Evolutionary conservation across 2,113 vertebrate genomes (phyloP).

Genomic region (Prochilodus magdalenae): DNA sequence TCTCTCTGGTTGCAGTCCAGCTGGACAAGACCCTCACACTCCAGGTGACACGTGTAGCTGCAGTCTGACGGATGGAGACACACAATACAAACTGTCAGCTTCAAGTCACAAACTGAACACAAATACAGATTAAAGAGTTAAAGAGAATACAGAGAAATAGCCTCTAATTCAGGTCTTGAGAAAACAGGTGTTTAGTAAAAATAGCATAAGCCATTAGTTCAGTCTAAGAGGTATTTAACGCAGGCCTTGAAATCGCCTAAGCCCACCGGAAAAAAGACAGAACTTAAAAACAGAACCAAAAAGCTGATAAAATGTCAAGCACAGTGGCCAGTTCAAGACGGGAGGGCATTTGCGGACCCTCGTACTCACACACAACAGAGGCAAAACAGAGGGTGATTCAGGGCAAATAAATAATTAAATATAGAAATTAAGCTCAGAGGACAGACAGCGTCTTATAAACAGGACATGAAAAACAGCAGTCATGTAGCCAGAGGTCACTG

Average conservation of each 20-base stretch:
- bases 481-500: neutral
- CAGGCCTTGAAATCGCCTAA: neutral
- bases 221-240: neutral
- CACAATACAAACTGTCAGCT: constrained; percentile 20
- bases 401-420: neutral
- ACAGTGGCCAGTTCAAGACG: too few species aligned
- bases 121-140: constrained; percentile 9
- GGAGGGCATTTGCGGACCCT: neutral
- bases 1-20: constrained; percentile 85
- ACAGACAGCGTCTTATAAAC: neutral
- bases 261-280: neutral
- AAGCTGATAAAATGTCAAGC: constrained; percentile 1
- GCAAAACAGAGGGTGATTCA: neutral
- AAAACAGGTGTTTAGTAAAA: neutral
- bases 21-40: constrained; percentile 84
- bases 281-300: neutral
- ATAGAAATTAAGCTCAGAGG: too few species aligned
- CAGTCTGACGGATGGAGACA: constrained; percentile 77
- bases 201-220: neutral
- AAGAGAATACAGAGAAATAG: constrained; percentile 10
- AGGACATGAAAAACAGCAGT: neutral
- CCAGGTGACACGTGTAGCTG: constrained; percentile 89
- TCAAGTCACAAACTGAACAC: constrained; percentile 32
- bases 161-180: constrained; percentile 39
- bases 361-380: neutral